phyloP scores from a whole-genome alignment of 2,888 invertebrate genomes.

The Drosophila diplacantha region DNA sequence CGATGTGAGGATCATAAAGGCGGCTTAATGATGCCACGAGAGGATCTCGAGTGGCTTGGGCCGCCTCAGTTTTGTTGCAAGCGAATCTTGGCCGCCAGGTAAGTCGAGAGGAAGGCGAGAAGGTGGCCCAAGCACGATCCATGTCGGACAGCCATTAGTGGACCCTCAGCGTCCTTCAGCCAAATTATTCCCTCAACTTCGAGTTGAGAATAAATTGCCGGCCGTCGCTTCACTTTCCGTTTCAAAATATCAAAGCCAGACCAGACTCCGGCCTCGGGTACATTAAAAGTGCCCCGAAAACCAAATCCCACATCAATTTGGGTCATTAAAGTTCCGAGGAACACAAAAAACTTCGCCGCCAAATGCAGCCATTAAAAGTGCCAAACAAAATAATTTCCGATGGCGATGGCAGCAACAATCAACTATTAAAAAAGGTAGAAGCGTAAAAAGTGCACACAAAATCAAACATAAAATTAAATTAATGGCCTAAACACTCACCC shows the following conservation, averaged over 20 bases:
- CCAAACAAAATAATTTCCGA: constrained; percentile 44
- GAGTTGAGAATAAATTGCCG: constrained; percentile 18
- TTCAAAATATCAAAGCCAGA: constrained; percentile 20
- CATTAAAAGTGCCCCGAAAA: constrained; percentile 24
- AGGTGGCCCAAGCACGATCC: constrained; percentile 10
- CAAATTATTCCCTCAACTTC: constrained; percentile 16
- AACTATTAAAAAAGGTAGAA: constrained; percentile 58
- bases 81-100: constrained; percentile 8
- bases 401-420: constrained; percentile 45
- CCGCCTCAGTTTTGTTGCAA: neutral
- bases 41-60: constrained; percentile 3
- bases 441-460: constrained; percentile 47
- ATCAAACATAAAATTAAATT: constrained; percentile 72
- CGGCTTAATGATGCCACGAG: constrained; percentile 43
- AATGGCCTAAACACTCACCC: constrained; percentile 54
- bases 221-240: constrained; percentile 23
- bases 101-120: neutral
- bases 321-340: constrained; percentile 58
- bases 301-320: constrained; percentile 67
- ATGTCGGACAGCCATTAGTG: constrained; percentile 11
- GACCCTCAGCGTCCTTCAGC: constrained; percentile 20
- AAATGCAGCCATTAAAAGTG: constrained; percentile 51
- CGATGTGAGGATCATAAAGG: constrained; percentile 58
- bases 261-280: constrained; percentile 9
- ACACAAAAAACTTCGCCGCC: constrained; percentile 53